Percentiles rank a stretch among this genome's conserved stretches.
Conservation (phyloP, 2,797 vertebrate species). For the Sitta carolinensis region DNA sequence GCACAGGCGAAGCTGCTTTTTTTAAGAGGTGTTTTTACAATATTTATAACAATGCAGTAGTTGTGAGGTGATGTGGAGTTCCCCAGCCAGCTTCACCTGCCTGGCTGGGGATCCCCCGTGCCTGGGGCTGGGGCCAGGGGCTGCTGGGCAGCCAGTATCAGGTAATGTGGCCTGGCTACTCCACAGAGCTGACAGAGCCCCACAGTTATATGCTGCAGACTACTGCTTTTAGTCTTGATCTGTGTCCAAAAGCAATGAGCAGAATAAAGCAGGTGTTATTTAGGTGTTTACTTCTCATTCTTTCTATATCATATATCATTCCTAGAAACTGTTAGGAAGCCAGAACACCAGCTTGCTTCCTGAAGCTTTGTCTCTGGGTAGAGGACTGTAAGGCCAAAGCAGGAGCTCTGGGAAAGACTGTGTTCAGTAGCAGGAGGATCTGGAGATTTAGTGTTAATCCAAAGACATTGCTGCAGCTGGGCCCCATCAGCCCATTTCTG, state of each 20-base stretch:
- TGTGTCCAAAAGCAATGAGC: background rate
- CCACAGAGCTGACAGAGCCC: background rate
- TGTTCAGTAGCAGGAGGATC: background rate
- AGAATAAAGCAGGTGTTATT: background rate
- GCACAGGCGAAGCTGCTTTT: background rate
- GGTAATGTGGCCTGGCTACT: background rate
- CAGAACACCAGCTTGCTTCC: background rate
- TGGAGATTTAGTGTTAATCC: background rate
- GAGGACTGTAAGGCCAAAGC: background rate
- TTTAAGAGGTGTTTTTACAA: fast-evolving
- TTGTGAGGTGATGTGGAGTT: fast-evolving
- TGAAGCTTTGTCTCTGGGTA: background rate
- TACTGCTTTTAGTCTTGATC: background rate
- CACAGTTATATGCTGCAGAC: background rate
- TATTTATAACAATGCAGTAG: too few species aligned
- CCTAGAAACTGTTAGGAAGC: background rate
- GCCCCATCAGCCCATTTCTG: background rate
- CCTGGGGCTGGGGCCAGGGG: background rate
- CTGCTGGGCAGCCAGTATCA: background rate
- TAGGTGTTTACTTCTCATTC: background rate
- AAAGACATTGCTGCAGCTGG: background rate
- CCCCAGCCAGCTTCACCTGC: background rate
- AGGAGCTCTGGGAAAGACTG: background rate
- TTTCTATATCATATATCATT: background rate
- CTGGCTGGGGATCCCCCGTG: background rate